Base-by-base conservation (phyloP, 2,113 vertebrate species). In the Sialia sialis region DNA sequence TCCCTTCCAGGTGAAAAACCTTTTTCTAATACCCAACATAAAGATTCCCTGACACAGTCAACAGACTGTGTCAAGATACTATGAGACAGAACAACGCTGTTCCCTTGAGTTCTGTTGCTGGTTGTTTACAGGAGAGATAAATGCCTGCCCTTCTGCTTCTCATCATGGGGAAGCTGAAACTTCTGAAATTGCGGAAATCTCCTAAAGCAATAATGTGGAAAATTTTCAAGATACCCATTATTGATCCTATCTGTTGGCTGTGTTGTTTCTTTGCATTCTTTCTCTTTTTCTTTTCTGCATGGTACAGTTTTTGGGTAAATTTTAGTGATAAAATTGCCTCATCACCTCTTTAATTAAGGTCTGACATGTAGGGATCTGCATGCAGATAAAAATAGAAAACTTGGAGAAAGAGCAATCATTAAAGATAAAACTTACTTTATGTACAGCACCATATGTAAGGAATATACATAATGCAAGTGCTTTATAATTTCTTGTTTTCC, bases 401-500 rank as follows among this genome's bases (percentile, higher is more conserved):
- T 9, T 36, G 26, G 19, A 63, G 73, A 81, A 89, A 84, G 30
- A 83, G 70, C 29, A 84, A 51, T 67, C 51, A 70, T 90, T 38
- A 55, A 43, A 59, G 34, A 84, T 39, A 87, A 81, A 92, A 56
- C 34, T 72, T 90, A 58, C n/a, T 82, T 84, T 29, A 32, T 43
- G 46, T 77, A 49, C 21, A 74, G 43, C 54, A 89, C 29, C 69
- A 74, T 77, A 69, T 89, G 51, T 54, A 46, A 84, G 38, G 26
- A 91, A 92, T 74, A 94, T 81, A 87, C 59, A 87, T 72, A 93
- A 96, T 6, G 2, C 76, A 81, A 86, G 15, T 62, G 34, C 14
- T 80, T 32, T 76, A 62, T 49, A 58, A 62, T 86, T 94, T 90
- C 60, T 58, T 87, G 48, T 89, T 95, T 95, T 62, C 59, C 69